phyloP scores from a whole-genome alignment of 1,140 invertebrate species.

The Agrilus planipennis region DNA sequence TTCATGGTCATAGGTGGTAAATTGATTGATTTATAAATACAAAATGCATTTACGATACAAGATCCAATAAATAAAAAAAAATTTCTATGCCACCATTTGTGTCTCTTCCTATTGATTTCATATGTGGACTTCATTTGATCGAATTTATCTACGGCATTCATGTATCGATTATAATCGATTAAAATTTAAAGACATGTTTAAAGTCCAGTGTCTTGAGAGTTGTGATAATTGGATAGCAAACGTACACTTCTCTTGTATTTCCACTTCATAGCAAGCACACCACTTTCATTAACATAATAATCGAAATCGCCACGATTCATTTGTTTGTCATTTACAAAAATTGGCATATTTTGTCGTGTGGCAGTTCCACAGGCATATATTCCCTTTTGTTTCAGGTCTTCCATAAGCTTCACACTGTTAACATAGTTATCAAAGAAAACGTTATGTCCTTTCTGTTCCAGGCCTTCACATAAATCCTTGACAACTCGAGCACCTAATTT shows the following conservation, averaged over 20 bases:
- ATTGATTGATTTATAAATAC: slow-evolving; percentile 13
- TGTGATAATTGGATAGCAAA: slow-evolving; percentile 22
- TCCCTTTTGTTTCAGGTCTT: slow-evolving; percentile 2
- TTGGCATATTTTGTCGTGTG: slow-evolving; percentile 11
- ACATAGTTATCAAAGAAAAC: not conserved
- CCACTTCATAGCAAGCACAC: slow-evolving; percentile 18
- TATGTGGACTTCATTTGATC: slow-evolving; percentile 17
- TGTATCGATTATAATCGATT: slow-evolving; percentile 23
- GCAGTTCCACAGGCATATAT: slow-evolving; percentile 19
- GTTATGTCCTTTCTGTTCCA: not conserved
- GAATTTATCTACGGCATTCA: slow-evolving; percentile 21
- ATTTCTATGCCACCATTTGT: slow-evolving; percentile 23
- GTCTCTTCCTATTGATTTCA: slow-evolving; percentile 16
- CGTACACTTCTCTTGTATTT: slow-evolving; percentile 21
- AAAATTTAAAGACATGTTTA: slow-evolving; percentile 13
- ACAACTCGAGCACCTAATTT: not conserved
- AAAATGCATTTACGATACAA: slow-evolving; percentile 20
- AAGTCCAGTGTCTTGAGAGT: slow-evolving; percentile 6
- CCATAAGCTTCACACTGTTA: not conserved
- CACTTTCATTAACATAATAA: slow-evolving; percentile 11
- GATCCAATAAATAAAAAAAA: slow-evolving; percentile 23
- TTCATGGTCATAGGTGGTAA: slow-evolving; percentile 1
- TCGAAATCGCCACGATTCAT: slow-evolving; percentile 19
- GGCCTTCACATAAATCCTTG: not conserved
- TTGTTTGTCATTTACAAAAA: slow-evolving; percentile 14